phyloP scores from a whole-genome alignment of 2,888 invertebrate genomes.

The Teleogryllus oceanicus region DNA sequence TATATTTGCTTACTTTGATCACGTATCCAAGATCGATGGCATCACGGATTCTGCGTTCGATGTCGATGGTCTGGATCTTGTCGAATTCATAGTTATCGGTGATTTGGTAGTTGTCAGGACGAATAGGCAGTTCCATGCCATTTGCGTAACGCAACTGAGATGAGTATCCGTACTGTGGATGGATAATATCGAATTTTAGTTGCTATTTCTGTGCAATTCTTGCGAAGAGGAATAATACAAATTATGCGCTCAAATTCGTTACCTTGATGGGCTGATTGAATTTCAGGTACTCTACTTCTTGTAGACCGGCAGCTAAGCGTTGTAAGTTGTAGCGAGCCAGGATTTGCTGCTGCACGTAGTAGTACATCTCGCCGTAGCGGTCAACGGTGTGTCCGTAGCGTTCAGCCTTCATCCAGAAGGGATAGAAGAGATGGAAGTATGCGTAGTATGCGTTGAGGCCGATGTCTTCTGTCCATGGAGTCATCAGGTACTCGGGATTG shows the following conservation, averaged over 20 bases:
- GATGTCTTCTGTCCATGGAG: slow-evolving; percentile 71
- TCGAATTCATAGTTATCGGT: slow-evolving; percentile 49
- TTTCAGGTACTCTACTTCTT: slow-evolving; percentile 60
- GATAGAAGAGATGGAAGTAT: slow-evolving; percentile 62
- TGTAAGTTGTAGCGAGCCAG: slow-evolving; percentile 62
- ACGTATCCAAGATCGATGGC: slow-evolving; percentile 48
- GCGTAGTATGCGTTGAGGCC: slow-evolving; percentile 58
- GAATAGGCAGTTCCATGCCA: slow-evolving; percentile 55
- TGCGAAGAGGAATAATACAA: too few species aligned
- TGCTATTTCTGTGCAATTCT: background rate
- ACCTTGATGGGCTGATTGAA: slow-evolving; percentile 45
- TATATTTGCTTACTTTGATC: slow-evolving; percentile 25
- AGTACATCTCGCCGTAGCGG: slow-evolving; percentile 58
- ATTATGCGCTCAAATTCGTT: background rate
- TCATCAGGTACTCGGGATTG: slow-evolving; percentile 56
- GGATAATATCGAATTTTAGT: background rate
- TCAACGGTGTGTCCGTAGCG: slow-evolving; percentile 54
- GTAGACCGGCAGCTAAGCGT: slow-evolving; percentile 65
- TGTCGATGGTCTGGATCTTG: slow-evolving; percentile 48
- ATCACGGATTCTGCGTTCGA: slow-evolving; percentile 57
- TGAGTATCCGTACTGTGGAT: slow-evolving; percentile 48
- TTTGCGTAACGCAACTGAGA: slow-evolving; percentile 56
- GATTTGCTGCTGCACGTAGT: slow-evolving; percentile 41
- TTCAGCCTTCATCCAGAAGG: slow-evolving; percentile 60
- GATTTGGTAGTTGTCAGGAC: slow-evolving; percentile 51